phyloP scores from a whole-genome alignment of 2,113 vertebrate genomes.

The human region DNA sequence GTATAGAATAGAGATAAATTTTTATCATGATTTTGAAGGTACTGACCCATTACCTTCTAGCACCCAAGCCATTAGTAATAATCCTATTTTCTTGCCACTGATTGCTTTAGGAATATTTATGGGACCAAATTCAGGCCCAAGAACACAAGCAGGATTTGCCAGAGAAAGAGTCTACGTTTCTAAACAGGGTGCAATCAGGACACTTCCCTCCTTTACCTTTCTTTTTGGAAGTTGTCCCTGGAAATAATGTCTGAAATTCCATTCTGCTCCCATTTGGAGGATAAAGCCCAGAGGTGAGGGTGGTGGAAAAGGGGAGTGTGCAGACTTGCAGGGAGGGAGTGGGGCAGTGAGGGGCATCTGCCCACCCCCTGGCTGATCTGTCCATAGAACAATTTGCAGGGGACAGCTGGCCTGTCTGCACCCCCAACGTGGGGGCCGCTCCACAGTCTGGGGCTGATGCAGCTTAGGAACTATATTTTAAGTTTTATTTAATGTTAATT shows the following conservation, averaged over 20 bases:
- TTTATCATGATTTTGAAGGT: background rate
- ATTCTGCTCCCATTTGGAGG: background rate
- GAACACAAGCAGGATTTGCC: background rate
- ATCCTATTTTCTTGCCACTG: background rate
- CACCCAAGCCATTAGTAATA: background rate
- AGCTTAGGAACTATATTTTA: background rate
- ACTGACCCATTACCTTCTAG: background rate
- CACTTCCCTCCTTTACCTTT: accelerated
- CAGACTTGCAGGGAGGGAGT: background rate
- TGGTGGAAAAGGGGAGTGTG: too few relatives aligned
- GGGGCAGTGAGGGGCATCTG: background rate
- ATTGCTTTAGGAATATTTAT: background rate
- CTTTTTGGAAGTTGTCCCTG: background rate
- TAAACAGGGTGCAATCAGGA: background rate
- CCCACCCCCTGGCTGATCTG: background rate
- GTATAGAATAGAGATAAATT: background rate
- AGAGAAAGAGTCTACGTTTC: background rate
- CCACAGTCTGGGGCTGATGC: background rate
- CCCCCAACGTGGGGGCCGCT: accelerated
- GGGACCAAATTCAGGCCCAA: background rate
- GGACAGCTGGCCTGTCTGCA: background rate
- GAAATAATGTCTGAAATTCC: background rate
- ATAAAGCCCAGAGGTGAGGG: background rate
- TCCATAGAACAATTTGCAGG: background rate
- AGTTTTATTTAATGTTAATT: background rate